phyloP scores from a whole-genome alignment of 2,797 vertebrate species.

The Platalea minor region DNA sequence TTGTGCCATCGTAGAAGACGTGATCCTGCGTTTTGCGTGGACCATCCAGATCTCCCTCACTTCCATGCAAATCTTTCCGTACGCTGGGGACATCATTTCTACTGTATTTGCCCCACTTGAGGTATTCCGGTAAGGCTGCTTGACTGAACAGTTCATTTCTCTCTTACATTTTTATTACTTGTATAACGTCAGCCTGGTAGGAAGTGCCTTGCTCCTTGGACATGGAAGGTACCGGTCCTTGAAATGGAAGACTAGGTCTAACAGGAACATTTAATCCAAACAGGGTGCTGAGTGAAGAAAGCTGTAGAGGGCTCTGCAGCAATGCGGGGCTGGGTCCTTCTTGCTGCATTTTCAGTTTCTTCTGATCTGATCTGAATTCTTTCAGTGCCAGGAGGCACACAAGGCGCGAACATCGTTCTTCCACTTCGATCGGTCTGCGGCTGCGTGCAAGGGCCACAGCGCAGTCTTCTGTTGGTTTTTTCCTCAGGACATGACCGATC shows the following conservation, averaged over 20 bases:
- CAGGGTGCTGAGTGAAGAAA: background rate
- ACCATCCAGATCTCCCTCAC: constrained; percentile 88
- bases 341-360: background rate
- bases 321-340: background rate
- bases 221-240: rapidly evolving
- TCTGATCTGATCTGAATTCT: background rate
- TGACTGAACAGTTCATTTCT: background rate
- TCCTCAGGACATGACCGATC: no score
- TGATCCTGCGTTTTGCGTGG: constrained; percentile 94
- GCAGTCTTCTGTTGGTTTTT: no score
- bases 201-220: background rate
- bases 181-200: rapidly evolving
- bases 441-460: no score
- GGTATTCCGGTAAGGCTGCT: constrained; percentile 88
- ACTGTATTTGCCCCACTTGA: constrained; percentile 93
- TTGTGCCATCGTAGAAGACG: constrained; percentile 94
- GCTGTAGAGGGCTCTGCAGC: background rate
- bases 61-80: constrained; percentile 60
- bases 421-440: no score
- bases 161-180: background rate
- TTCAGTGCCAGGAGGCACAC: no score
- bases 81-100: constrained; percentile 84
- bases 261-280: background rate
- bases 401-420: no score
- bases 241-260: background rate